These are phyloP conservation scores for Vulpes ferrilata DNA, from an alignment of 2,113 vertebrate genomes.

Conservation along the genomic window DNA sequence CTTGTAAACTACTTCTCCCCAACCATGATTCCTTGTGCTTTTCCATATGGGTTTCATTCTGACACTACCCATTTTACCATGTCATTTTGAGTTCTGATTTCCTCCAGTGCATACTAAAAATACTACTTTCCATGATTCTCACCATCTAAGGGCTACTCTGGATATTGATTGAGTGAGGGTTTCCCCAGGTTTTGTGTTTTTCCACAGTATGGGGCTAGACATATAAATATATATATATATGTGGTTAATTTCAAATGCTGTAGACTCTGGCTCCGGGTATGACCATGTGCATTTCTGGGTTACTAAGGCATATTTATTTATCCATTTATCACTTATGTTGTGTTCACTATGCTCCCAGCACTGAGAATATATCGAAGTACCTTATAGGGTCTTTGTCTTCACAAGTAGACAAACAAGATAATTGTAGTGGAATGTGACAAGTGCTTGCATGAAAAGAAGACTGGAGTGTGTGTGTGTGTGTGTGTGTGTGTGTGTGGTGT, in stretches of 20 bases:
- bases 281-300: background rate
- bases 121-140: background rate
- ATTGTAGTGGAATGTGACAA: background rate
- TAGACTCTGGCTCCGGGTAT: background rate
- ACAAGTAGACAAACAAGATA: background rate
- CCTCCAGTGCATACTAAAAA: background rate
- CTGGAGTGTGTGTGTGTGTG: background rate
- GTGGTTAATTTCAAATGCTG: background rate
- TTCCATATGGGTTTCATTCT: background rate
- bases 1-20: background rate
- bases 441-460: background rate
- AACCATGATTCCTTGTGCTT: background rate
- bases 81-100: slow-evolving; percentile 1
- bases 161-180: background rate
- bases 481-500: too few species aligned
- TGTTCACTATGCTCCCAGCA: background rate
- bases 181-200: background rate
- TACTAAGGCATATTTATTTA: background rate
- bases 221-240: background rate
- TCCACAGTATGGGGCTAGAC: background rate
- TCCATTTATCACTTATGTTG: background rate
- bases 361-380: background rate
- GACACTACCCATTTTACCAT: background rate
- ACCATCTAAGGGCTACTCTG: background rate
- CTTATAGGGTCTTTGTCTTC: background rate